phyloP scores from a whole-genome alignment of 2,888 invertebrate species.

The Limnephilus rhombicus region DNA sequence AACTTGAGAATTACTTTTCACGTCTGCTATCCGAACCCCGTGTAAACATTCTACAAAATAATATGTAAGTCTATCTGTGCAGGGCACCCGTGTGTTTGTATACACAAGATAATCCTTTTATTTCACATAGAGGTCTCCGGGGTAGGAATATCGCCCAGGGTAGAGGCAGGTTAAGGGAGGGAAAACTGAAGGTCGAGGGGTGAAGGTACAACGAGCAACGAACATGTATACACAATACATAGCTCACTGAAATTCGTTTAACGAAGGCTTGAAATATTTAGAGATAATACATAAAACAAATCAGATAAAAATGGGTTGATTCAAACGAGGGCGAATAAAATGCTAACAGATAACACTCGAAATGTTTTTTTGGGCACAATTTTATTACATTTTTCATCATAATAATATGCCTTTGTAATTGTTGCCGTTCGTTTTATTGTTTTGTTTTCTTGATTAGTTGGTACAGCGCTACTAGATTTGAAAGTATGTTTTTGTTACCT shows the following conservation, averaged over 20 bases:
- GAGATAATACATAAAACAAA: neutral
- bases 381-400: neutral
- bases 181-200: neutral
- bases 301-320: neutral
- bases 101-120: constrained; percentile 26
- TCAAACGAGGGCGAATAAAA: neutral
- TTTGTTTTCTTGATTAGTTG: neutral
- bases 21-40: neutral
- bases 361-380: neutral
- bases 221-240: neutral
- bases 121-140: neutral
- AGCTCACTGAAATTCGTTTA: constrained; percentile 3
- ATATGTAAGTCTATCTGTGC: neutral
- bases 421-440: neutral
- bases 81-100: neutral
- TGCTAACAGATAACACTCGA: neutral
- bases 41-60: neutral
- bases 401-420: neutral
- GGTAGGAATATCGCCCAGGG: neutral
- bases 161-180: neutral
- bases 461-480: too few species aligned
- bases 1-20: too few species aligned
- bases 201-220: neutral
- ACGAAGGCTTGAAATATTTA: constrained; percentile 2
- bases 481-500: too few species aligned